A percentile compares a stretch with the other conserved stretches of the same genome.
Conservation (phyloP, 2,113 vertebrate species). For the Corythaixoides concolor region DNA sequence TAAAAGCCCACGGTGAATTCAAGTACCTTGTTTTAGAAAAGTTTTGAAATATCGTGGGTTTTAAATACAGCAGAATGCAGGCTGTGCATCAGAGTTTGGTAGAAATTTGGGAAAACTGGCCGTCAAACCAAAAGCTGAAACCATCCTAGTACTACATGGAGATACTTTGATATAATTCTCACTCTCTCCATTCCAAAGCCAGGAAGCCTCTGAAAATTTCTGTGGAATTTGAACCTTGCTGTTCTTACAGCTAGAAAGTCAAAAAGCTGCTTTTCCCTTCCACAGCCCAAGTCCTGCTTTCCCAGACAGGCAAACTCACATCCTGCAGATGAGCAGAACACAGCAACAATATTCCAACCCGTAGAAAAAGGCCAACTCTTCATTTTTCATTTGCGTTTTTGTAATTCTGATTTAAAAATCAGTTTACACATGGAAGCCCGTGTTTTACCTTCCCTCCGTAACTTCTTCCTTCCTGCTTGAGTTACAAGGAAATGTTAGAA, state of each 20-base stretch:
- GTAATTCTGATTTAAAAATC: neutral
- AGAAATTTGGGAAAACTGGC: neutral
- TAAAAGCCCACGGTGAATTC: neutral
- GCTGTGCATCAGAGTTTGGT: neutral
- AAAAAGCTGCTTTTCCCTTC: neutral
- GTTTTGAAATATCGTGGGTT: neutral
- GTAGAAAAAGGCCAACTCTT: neutral
- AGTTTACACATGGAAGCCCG: neutral
- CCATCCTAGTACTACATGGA: neutral
- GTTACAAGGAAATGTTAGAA: neutral
- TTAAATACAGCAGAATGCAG: neutral
- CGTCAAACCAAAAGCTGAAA: neutral
- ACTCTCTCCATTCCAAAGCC: neutral
- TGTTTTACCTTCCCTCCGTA: neutral
- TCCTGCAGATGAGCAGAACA: neutral
- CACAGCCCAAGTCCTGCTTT: accelerated
- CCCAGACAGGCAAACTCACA: neutral
- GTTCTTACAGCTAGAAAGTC: neutral
- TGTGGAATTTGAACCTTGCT: neutral
- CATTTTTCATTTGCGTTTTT: neutral
- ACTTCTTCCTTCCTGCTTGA: neutral
- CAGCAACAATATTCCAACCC: neutral
- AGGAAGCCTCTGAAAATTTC: neutral
- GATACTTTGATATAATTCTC: neutral
- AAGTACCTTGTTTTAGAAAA: neutral